Percentiles rank a stretch among this genome's conserved stretches.
These are phyloP conservation scores for Halichondria panicea DNA, from an alignment of 37 sponge, comb jelly and placozoan species.

Conservation along the genomic window DNA sequence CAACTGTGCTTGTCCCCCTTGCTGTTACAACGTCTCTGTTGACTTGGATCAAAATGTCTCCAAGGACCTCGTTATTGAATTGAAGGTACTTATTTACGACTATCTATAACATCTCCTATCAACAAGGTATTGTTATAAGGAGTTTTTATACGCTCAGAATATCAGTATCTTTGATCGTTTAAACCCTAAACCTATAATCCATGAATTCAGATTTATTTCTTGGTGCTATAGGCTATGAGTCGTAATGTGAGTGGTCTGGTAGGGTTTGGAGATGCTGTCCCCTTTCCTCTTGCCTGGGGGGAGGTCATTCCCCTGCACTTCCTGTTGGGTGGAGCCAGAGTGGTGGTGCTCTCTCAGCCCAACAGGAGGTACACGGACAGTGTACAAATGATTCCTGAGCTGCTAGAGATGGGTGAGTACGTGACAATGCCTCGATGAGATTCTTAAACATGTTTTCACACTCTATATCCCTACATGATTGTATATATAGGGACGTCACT, in stretches of 20 bases:
- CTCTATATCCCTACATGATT: background rate
- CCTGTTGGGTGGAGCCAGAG: background rate
- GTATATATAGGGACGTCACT: conserved; percentile 14
- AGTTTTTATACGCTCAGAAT: too few species aligned
- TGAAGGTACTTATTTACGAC: conserved; percentile 2
- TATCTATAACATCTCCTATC: background rate
- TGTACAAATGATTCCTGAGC: conserved; percentile 71
- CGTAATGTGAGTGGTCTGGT: conserved; percentile 57
- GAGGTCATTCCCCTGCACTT: conserved; percentile 80
- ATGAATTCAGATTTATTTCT: too few species aligned
- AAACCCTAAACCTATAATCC: too few species aligned
- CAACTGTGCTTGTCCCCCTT: conserved; percentile 80
- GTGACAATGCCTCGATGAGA: background rate
- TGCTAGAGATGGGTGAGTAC: conserved; percentile 38
- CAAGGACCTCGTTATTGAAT: conserved; percentile 5
- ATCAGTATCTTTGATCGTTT: too few species aligned
- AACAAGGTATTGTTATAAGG: too few species aligned
- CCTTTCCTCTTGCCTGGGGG: conserved; percentile 72
- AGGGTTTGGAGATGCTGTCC: conserved; percentile 56
- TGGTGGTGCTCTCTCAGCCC: conserved; percentile 69
- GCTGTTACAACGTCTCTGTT: conserved; percentile 71
- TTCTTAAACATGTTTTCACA: background rate
- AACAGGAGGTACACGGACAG: conserved; percentile 62
- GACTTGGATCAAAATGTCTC: conserved; percentile 34
- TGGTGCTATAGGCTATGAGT: background rate